Evolutionary conservation across 2,888 invertebrate species (phyloP), one percentile per base, ranked within the genome.

Genomic region (Phengaris arion): DNA sequence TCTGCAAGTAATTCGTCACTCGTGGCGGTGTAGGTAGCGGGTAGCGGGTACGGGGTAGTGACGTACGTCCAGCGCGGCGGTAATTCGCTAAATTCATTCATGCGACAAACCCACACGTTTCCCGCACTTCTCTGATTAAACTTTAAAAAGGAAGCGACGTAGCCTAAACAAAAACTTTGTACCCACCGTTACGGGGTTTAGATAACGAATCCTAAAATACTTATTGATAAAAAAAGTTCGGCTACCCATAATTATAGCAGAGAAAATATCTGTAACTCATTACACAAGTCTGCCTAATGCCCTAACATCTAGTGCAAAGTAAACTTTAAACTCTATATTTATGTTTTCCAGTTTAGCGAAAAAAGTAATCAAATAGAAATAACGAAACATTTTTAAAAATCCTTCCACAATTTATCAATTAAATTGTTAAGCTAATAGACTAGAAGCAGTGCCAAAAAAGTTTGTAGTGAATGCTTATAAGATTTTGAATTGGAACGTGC

Each of bases 81-180:
- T 78, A 78, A 82, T 83, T 82, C 84, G 85, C 85, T 81, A 89
- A 89, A 85, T 88, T 89, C 88, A 89, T 91, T 90, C 87, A 89
- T 86, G 83, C 83, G 81, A 81, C 83, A 85, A 85, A 80, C 90
- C 91, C 87, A 91, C 91, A 84, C 83, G 83, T 88, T 91, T 88
- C 86, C 83, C 80, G 70, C 75, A 57, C 55, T 86, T 84, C 85
- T 80, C 48, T 57, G 86, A 86, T 88, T 87, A 88, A 86, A 80
- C 78, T 82, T 83, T 88, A 89, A 89, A 87, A 84, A 86, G 85
- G 85, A 88, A 86, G 85, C 82, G 85, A 84, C 85, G 82, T 81
- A 82, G 79, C 80, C 80, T 79, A 81, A 80, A 80, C 78, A 76
- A 80, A 76, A 79, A 78, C 68, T 73, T 80, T 78, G 76, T 77